Evolutionary conservation across 2,113 vertebrate species (phyloP).

Genomic region (Myotis davidii): DNA sequence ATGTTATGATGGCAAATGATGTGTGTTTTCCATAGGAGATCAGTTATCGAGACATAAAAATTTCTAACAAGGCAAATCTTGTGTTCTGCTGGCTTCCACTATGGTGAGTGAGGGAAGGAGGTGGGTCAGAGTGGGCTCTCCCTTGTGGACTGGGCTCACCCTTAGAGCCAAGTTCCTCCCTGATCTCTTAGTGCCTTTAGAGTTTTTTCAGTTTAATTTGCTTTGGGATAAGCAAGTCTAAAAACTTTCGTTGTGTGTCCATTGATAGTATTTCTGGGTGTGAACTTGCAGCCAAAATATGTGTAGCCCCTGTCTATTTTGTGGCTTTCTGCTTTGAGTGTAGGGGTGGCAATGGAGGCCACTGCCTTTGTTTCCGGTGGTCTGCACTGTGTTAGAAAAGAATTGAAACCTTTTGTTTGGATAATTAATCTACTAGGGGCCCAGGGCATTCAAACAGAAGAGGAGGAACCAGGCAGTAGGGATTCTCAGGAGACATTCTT

Average conservation of each 20-base stretch:
- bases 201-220: not conserved
- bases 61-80: not conserved
- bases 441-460: not conserved
- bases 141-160: too few species aligned
- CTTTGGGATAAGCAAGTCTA: not conserved
- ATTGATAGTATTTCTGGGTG: not conserved
- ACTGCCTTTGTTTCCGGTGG: not conserved
- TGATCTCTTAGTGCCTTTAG: too few species aligned
- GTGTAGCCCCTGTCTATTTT: not conserved
- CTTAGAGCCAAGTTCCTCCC: not conserved
- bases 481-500: not conserved
- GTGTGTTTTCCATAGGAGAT: not conserved
- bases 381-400: not conserved
- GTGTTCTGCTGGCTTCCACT: not conserved
- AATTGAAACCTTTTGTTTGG: not conserved
- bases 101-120: rapidly evolving
- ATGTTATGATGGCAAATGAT: not conserved
- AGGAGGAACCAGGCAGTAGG: not conserved
- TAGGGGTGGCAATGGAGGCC: not conserved
- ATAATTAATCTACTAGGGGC: not conserved
- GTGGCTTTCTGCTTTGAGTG: not conserved
- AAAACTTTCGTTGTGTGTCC: not conserved
- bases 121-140: rapidly evolving
- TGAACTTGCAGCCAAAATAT: not conserved
- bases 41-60: not conserved